Evolutionary conservation across 2,888 invertebrate genomes (phyloP).

Genomic region (Oligia latruncula): DNA sequence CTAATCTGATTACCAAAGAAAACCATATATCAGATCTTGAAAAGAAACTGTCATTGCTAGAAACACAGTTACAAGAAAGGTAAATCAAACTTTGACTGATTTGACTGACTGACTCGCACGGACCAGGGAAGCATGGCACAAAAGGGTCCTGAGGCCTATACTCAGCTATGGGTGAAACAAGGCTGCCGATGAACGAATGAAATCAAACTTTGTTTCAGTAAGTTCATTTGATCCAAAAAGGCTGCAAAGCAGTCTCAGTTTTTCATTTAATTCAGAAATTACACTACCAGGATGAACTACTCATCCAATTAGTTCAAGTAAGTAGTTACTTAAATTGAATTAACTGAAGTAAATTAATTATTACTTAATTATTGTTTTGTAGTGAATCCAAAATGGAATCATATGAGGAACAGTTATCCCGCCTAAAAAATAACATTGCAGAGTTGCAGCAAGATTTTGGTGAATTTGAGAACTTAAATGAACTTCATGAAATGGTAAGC

Average conservation of each 20-base stretch:
- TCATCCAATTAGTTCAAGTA: not conserved
- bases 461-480: slow-evolving; percentile 78
- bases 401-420: slow-evolving; percentile 79
- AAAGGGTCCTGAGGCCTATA: not conserved
- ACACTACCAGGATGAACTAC: not conserved
- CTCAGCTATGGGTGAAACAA: not conserved
- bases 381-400: slow-evolving; percentile 81
- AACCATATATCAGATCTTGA: slow-evolving; percentile 78
- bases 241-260: not conserved
- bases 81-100: slow-evolving; percentile 41
- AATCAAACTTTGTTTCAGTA: not conserved
- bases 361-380: slow-evolving; percentile 41
- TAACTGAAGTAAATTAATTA: not conserved
- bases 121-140: not conserved
- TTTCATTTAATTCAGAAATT: not conserved
- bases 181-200: not conserved
- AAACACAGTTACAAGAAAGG: slow-evolving; percentile 79
- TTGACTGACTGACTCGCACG: not conserved
- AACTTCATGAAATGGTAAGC: slow-evolving; percentile 79
- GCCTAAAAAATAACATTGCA: slow-evolving; percentile 77
- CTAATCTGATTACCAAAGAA: slow-evolving; percentile 74
- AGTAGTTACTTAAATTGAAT: not conserved
- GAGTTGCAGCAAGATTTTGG: slow-evolving; percentile 81
- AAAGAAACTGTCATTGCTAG: slow-evolving; percentile 72
- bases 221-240: not conserved